These are phyloP conservation scores for Chymomyza caudatula DNA, from an alignment of 2,888 invertebrate species.

Conservation along the genomic window DNA sequence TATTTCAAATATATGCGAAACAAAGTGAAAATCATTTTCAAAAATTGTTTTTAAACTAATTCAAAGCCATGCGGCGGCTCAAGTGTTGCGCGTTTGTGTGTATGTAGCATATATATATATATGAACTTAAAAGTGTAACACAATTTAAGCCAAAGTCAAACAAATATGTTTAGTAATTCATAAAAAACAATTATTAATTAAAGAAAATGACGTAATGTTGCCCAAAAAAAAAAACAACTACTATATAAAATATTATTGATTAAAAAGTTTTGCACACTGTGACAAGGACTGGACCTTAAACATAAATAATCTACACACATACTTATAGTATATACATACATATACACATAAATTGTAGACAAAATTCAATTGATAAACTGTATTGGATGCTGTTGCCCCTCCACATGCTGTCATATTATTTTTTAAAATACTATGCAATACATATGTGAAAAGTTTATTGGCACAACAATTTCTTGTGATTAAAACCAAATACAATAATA, in stretches of 20 bases:
- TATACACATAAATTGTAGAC: constrained; percentile 34
- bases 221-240: constrained; percentile 46
- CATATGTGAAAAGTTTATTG: constrained; percentile 39
- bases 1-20: background rate
- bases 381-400: constrained; percentile 56
- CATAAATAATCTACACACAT: constrained; percentile 6
- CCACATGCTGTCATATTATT: background rate
- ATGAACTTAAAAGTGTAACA: constrained; percentile 62
- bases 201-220: constrained; percentile 66
- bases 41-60: background rate
- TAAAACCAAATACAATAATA: constrained; percentile 7
- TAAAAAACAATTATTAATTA: constrained; percentile 7
- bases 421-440: background rate
- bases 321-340: constrained; percentile 8
- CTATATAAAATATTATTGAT: constrained; percentile 22
- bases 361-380: constrained; percentile 62
- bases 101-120: constrained; percentile 51
- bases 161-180: constrained; percentile 26
- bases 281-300: constrained; percentile 21
- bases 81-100: constrained; percentile 76
- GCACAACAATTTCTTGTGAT: constrained; percentile 29
- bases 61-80: constrained; percentile 55
- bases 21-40: background rate
- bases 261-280: constrained; percentile 32
- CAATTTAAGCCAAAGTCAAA: constrained; percentile 42